Conservation (phyloP, 2,113 vertebrate species). For the Sceloporus undulatus region DNA sequence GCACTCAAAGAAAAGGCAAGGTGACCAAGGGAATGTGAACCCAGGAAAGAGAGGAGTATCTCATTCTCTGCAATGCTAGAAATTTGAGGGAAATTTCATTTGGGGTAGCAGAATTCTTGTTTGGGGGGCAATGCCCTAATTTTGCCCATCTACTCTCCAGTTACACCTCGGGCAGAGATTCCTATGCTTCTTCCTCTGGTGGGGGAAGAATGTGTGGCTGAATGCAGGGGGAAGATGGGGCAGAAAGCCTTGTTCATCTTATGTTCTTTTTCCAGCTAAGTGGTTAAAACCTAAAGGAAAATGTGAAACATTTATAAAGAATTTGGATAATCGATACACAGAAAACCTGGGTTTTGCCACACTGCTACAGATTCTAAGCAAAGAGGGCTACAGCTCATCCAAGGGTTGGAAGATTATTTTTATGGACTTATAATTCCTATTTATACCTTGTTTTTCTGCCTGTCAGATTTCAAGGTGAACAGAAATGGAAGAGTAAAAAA, state of each 20-base stretch:
- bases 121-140: no score
- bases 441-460: slow-evolving; percentile 5
- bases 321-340: slow-evolving; percentile 43
- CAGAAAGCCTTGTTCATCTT: background rate
- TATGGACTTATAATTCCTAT: background rate
- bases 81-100: no score
- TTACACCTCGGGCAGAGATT: background rate
- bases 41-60: no score
- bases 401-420: background rate
- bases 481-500: slow-evolving; percentile 5
- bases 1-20: no score
- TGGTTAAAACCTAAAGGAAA: background rate
- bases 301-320: background rate
- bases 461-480: background rate
- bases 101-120: no score
- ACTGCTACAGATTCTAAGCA: slow-evolving; percentile 22
- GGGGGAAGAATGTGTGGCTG: background rate
- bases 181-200: background rate
- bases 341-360: slow-evolving; percentile 19
- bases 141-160: background rate
- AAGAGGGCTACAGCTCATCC: background rate
- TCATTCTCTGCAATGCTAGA: no score
- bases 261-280: background rate
- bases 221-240: no score
- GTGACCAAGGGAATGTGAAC: no score